phyloP scores from a whole-genome alignment of 2,113 vertebrate species.

The Ranitomeya imitator region DNA sequence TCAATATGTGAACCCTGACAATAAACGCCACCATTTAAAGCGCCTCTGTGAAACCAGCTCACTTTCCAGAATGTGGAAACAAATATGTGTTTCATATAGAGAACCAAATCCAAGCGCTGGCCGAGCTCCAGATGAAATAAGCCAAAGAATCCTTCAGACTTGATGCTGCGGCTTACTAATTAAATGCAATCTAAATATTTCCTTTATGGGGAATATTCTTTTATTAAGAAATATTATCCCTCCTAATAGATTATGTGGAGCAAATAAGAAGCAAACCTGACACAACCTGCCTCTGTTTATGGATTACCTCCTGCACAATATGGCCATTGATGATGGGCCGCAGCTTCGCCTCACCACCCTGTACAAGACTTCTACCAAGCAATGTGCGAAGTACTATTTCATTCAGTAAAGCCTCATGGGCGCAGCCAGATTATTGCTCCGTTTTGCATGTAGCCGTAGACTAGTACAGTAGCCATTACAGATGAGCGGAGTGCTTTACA shows the following conservation, averaged over 20 bases:
- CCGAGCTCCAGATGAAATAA: neutral
- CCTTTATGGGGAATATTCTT: constrained; percentile 10
- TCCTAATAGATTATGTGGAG: constrained; percentile 6
- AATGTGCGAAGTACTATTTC: neutral
- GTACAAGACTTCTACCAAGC: neutral
- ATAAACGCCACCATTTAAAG: neutral
- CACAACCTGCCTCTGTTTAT: constrained; percentile 5
- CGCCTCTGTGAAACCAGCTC: neutral
- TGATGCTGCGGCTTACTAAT: neutral
- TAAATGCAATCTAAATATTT: constrained; percentile 32
- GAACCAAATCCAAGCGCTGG: neutral
- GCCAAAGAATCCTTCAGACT: constrained; percentile 1
- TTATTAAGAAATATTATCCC: neutral
- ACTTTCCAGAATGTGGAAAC: neutral
- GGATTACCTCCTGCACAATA: neutral
- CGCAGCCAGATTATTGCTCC: neutral
- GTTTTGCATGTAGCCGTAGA: neutral
- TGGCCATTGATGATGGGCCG: neutral
- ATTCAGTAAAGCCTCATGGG: neutral
- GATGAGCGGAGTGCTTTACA: too few species aligned
- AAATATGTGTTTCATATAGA: constrained; percentile 6
- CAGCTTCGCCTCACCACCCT: neutral
- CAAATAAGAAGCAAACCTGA: neutral
- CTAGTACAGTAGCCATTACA: neutral
- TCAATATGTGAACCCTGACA: neutral